Evolutionary conservation across 2,797 vertebrate genomes (phyloP).

Genomic region (Gobionotothen gibberifrons): DNA sequence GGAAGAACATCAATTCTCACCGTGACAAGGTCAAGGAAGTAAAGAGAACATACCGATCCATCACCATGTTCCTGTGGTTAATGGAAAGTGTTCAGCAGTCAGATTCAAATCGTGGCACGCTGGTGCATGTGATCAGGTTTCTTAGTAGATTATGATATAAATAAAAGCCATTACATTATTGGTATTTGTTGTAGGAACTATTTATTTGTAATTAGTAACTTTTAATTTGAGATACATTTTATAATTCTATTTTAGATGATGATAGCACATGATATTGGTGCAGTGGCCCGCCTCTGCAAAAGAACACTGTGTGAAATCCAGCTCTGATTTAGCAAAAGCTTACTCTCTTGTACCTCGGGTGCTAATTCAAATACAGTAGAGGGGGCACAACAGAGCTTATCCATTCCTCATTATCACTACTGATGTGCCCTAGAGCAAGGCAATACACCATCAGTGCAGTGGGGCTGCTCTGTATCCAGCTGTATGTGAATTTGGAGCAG

Average conservation of each 20-base stretch:
- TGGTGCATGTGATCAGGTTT: neutral
- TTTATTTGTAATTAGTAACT: neutral
- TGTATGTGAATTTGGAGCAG: neutral
- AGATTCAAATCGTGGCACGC: neutral
- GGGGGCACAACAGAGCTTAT: neutral
- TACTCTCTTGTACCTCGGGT: neutral
- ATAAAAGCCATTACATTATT: neutral
- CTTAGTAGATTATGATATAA: neutral
- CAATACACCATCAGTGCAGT: conserved; percentile 24
- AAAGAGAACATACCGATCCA: neutral
- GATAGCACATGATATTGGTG: neutral
- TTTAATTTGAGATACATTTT: neutral
- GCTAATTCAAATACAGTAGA: neutral
- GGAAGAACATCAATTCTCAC: neutral
- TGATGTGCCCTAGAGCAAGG: conserved; percentile 24
- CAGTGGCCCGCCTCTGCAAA: neutral
- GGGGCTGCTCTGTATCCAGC: neutral
- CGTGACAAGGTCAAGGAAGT: conserved; percentile 5
- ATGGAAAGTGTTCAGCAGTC: neutral
- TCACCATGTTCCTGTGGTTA: neutral
- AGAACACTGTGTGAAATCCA: neutral
- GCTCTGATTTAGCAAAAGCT: neutral
- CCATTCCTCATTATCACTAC: conserved; percentile 9
- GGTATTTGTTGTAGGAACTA: neutral
- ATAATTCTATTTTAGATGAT: neutral